Evolutionary conservation across 2,888 invertebrate genomes (phyloP), one percentile per base, ranked within the genome.

Genomic region (Heliconius aoede): DNA sequence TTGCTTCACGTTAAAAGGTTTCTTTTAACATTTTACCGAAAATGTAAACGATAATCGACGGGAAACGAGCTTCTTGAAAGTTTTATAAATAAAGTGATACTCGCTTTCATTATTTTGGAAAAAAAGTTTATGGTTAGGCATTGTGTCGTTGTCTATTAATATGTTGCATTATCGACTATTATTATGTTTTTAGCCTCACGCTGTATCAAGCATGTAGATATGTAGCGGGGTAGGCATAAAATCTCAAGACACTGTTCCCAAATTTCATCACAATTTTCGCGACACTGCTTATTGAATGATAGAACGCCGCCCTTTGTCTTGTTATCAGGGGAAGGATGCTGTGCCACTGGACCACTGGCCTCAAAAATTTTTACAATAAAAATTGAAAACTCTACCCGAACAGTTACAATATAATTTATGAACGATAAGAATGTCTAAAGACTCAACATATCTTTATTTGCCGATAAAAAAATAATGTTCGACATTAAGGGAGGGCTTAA

Each of bases 401-500:
- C 46, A 68, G n/a, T 67, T 67, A 30, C 30, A 60, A 36, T 60
- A 60, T n/a, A 55, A 36, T 58, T 36, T 55, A 78, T 71, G 64
- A 71, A 80, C 83, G 84, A 86, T 85, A 87, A 87, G 84, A 84
- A 86, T 86, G 85, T 83, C 76, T 78, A 81, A 82, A 81, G 80
- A 81, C 83, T 84, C 86, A 85, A 89, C 91, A 90, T 90, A 92
- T 93, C 91, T 93, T 87, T 91, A 91, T 91, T 92, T 90, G 82
- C 88, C 90, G 92, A 93, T 93, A 94, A 94, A 94, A 93, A 94
- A 93, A 93, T 93, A 93, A 94, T 92, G 92, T 91, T 87, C 84
- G 74, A 92, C 93, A 92, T 93, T 92, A 92, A 89, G 88, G 89
- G 86, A 89, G 88, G 88, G 89, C 91, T 92, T 92, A 92, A 93